phyloP scores from a whole-genome alignment of 2,888 invertebrate species.

The Hypena proboscidalis region DNA sequence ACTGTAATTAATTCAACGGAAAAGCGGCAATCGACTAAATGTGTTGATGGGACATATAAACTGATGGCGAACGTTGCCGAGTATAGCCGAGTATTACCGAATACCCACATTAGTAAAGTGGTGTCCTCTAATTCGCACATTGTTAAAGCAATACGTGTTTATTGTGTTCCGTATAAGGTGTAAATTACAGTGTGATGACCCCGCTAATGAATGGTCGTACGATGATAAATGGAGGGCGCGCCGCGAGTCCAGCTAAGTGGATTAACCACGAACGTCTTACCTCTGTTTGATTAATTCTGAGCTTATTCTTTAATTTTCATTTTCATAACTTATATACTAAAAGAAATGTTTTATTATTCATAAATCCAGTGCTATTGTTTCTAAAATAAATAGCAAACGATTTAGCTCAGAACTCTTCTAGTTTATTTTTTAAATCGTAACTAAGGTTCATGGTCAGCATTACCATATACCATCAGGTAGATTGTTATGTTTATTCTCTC shows the following conservation, averaged over 20 bases:
- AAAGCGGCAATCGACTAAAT: constrained; percentile 66
- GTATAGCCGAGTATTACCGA: constrained; percentile 9
- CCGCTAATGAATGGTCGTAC: constrained; percentile 66
- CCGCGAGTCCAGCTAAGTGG: constrained; percentile 65
- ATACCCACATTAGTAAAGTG: constrained; percentile 56
- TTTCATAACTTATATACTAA: constrained; percentile 3
- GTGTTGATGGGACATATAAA: constrained; percentile 50
- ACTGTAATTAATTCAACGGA: constrained; percentile 62
- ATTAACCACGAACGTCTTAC: constrained; percentile 57
- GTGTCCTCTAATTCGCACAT: constrained; percentile 46
- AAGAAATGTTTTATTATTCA: neutral
- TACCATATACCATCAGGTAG: neutral
- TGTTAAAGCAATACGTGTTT: constrained; percentile 60
- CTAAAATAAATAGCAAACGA: too few species aligned
- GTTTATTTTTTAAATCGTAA: too few species aligned
- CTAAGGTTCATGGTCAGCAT: too few species aligned
- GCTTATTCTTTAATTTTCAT: too few species aligned
- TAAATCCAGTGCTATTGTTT: too few species aligned
- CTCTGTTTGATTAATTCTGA: constrained; percentile 15
- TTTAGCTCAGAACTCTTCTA: too few species aligned
- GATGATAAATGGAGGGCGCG: constrained; percentile 77
- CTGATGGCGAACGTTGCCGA: constrained; percentile 24
- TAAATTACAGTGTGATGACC: constrained; percentile 54
- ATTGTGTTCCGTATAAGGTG: constrained; percentile 61
- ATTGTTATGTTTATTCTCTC: neutral